Conservation (phyloP, 2,797 vertebrate genomes). For the Varecia variegata region DNA sequence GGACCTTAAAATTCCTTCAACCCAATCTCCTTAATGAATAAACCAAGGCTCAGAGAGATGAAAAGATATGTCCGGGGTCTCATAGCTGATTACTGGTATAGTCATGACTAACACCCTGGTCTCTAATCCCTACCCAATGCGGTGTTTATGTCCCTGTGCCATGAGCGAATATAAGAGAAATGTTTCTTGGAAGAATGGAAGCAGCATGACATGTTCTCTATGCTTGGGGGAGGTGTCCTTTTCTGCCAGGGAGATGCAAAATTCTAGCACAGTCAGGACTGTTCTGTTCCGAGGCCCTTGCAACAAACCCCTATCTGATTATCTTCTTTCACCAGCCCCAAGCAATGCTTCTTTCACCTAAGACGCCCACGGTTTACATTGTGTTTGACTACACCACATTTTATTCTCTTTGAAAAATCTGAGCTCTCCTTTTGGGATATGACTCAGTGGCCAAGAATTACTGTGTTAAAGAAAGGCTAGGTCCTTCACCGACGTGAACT, state of each 20-base stretch:
- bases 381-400: background rate
- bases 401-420: conserved; percentile 15
- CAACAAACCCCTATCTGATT: background rate
- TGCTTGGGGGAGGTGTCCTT: background rate
- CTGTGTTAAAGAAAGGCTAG: background rate
- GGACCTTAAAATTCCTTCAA: background rate
- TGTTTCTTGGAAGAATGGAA: background rate
- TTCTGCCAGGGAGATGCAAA: background rate
- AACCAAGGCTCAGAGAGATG: background rate
- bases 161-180: background rate
- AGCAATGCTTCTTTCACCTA: background rate
- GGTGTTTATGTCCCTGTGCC: background rate
- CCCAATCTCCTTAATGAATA: background rate
- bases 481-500: background rate
- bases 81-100: background rate
- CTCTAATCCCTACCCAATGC: background rate
- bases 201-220: background rate
- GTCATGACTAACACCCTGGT: background rate
- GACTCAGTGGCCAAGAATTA: background rate
- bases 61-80: background rate
- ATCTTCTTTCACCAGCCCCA: background rate
- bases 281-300: background rate
- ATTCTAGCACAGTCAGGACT: background rate
- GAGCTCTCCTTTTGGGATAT: background rate
- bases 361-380: background rate